phyloP scores from a whole-genome alignment of 2,113 vertebrate genomes.

The Cyrtonyx montezumae region DNA sequence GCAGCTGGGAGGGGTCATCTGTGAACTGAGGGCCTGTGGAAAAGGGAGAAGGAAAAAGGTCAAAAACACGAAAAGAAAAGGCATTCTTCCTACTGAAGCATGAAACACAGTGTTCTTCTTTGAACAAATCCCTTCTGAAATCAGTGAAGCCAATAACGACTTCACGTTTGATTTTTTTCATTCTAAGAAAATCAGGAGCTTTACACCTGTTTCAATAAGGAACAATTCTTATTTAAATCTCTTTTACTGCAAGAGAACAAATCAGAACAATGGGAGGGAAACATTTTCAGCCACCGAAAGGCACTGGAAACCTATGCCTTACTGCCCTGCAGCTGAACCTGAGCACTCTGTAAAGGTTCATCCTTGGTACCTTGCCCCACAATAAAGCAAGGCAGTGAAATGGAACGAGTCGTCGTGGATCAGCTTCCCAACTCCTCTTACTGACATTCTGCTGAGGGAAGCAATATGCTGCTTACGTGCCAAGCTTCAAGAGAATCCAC shows the following conservation, averaged over 20 bases:
- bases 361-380: fast-evolving
- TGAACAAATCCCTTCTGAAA: not conserved
- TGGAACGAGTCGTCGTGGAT: not conserved
- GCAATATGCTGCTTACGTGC: fast-evolving
- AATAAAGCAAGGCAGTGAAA: not conserved
- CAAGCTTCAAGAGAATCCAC: not conserved
- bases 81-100: not conserved
- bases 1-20: conserved; percentile 86
- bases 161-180: not conserved
- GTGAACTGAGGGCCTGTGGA: conserved; percentile 85
- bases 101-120: not conserved
- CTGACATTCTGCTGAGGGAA: not conserved
- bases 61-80: not conserved
- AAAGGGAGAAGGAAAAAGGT: not conserved
- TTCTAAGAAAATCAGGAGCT: not conserved
- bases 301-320: not conserved
- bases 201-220: not conserved
- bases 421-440: not conserved
- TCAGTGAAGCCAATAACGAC: not conserved
- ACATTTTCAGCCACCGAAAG: not conserved
- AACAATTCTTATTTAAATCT: not conserved
- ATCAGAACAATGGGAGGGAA: not conserved
- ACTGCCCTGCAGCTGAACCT: not conserved
- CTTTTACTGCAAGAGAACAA: not conserved
- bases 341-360: not conserved